Evolutionary conservation across 2,888 invertebrate species (phyloP), one percentile per base, ranked within the genome.

Genomic region (Papilio protenor): DNA sequence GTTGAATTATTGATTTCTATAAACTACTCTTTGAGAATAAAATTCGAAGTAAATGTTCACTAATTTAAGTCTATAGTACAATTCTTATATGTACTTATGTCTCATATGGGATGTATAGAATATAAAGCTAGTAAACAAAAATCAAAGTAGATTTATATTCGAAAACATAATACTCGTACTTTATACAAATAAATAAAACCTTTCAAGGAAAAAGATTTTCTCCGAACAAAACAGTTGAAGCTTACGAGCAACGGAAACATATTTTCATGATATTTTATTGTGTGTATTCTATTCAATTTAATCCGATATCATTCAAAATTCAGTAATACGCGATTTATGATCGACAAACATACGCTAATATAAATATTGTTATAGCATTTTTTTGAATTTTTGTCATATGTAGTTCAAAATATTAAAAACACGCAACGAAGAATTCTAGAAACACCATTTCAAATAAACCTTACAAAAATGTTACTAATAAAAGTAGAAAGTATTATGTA

Each of bases 211-310:
- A 40, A 66, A 66, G 2, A 66, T 40, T 66, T 66, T 66, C 66
- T n/a, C 5, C 66, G 18, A 66, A 40, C 66, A 33, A 40, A 66
- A 66, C 40, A 66, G 40, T 66, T 10, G 14, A 40, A 66, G 40
- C 33, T 66, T 40, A 40, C n/a, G 66, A 66, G 66, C 40, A 40
- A 66, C n/a, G 66, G 66, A 40, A 40, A 66, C 11, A 66, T 66
- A 66, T 66, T 66, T 66, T 66, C 18, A 40, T 40, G 66, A 40
- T 40, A 40, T 66, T 66, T 40, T 40, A 66, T 66, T 40, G 40
- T 40, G n/a, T 66, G 10, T 66, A 6, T 59, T 66, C 66, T 40
- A 66, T 66, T 40, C 66, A 66, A 66, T 66, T 66, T 40, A 66
- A 66, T 66, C 33, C 66, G 66, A n/a, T 66, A 64, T 33, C 33